Evolutionary conservation across 2,113 vertebrate species (phyloP), one percentile per base, ranked within the genome.

Genomic region (Taurulus bubalis): DNA sequence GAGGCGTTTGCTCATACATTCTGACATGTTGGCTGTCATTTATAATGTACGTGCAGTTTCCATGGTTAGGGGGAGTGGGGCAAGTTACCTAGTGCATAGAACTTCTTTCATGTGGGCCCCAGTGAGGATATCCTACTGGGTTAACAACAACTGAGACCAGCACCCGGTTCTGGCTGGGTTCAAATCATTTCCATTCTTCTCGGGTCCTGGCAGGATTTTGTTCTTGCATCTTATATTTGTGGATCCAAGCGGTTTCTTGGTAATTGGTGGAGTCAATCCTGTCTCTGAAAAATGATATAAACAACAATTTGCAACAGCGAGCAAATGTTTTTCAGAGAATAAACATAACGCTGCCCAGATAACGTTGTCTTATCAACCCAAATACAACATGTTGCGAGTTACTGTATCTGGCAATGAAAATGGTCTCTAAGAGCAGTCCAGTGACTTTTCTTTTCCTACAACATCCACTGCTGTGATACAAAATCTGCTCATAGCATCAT

Each of bases 21-120:
- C 26, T 65, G 24, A 72, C 42, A 77, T 77, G 64, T 55, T n/a
- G 20, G 53, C 22, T 1, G 2, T 80, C 38, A 74, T 81, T 71
- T 73, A 49, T 10, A 55, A 68, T 68, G 55, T 58, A 6, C 67
- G 26, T 49, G 24, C 34, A 18, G 30, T 51, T 56, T 20, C 42
- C 24, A 42, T 38, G 11, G 18, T 26, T 7, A 59, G 18, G 22
- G 32, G 28, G n/a, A 70, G 11, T 38, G 1, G n/a, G 36, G 24
- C 18, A 67, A 67, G 53, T 51, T 51, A 26, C 38, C 42, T 1
- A 1, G 16, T 63, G 30, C 5, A 6, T n/a, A 3, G 20, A 28
- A 51, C 42, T 8, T 69, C 6, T 49, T 49, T 36, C 7, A 38
- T 40, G 15, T 28, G 1, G 9, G 36, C 62, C 22, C 34, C 22